Conservation (phyloP, 1,140 invertebrate species). For the Trichogramma pretiosum region DNA sequence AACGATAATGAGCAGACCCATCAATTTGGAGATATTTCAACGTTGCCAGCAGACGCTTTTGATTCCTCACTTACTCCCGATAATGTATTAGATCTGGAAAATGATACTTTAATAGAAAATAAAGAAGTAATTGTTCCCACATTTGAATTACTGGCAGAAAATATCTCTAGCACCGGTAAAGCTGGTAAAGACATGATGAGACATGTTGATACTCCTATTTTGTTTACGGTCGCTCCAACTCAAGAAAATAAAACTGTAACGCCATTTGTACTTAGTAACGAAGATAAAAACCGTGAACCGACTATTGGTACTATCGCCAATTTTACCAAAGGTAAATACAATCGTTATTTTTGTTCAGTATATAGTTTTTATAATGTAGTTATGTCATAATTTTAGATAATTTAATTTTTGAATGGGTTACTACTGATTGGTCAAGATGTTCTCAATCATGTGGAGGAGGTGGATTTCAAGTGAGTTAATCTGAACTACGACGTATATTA, state of each 20-base stretch:
- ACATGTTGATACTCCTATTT: not conserved
- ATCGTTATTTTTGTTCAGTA: not conserved
- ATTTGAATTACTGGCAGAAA: not conserved
- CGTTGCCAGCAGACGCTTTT: not conserved
- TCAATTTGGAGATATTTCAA: too few species aligned
- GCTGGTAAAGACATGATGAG: not conserved
- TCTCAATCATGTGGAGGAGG: conserved; percentile 76
- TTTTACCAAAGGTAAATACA: conserved; percentile 29
- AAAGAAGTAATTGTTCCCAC: not conserved
- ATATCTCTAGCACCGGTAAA: not conserved
- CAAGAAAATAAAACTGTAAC: conserved; percentile 7
- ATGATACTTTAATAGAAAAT: not conserved
- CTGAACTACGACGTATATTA: too few species aligned
- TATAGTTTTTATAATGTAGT: conserved; percentile 24
- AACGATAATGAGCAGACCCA: not conserved
- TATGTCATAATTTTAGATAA: conserved; percentile 37
- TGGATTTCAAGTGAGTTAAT: conserved; percentile 49
- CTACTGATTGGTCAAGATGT: conserved; percentile 77
- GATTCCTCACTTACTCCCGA: not conserved
- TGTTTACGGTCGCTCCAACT: not conserved
- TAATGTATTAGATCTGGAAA: not conserved
- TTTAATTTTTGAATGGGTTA: conserved; percentile 68
- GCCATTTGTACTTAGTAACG: conserved; percentile 4
- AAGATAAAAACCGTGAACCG: conserved; percentile 20
- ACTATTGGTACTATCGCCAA: conserved; percentile 27